phyloP scores from a whole-genome alignment of 2,113 vertebrate genomes.

The Grantiella picta region DNA sequence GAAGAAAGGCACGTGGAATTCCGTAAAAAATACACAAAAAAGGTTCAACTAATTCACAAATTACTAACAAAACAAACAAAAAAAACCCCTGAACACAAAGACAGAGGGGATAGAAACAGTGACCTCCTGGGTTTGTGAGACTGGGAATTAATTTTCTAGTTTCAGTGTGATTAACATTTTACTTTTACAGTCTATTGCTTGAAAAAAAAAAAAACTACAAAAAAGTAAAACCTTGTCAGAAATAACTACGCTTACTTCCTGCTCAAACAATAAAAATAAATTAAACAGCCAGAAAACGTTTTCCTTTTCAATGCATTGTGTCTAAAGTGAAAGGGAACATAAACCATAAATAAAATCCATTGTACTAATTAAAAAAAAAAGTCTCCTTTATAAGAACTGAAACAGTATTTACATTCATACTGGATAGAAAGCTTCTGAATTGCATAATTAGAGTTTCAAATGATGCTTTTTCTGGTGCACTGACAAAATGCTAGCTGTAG shows the following conservation, averaged over 20 bases:
- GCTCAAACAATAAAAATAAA: constrained; percentile 80
- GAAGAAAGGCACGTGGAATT: constrained; percentile 82
- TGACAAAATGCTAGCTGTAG: constrained; percentile 42
- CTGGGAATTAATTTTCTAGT: constrained; percentile 67
- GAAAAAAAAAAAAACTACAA: constrained; percentile 66
- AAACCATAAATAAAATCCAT: constrained; percentile 78
- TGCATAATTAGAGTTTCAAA: constrained; percentile 69
- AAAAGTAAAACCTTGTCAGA: constrained; percentile 70
- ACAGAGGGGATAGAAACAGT: constrained; percentile 28
- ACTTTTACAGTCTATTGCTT: constrained; percentile 68
- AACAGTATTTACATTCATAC: constrained; percentile 75
- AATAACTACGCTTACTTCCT: constrained; percentile 71
- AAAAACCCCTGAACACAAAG: constrained; percentile 37
- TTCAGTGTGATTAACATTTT: constrained; percentile 75
- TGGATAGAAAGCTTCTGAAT: constrained; percentile 65
- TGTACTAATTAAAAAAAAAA: constrained; percentile 64
- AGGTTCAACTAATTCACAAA: constrained; percentile 62
- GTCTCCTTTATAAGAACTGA: constrained; percentile 67
- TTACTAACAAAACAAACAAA: constrained; percentile 66
- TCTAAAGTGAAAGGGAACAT: constrained; percentile 72
- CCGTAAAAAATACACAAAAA: constrained; percentile 68
- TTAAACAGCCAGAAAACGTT: constrained; percentile 78
- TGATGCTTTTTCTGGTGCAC: constrained; percentile 43
- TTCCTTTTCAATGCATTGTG: constrained; percentile 70
- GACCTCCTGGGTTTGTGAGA: constrained; percentile 69